Evolutionary conservation across 2,888 invertebrate species (phyloP).

Genomic region (Pseudococcus longispinus): DNA sequence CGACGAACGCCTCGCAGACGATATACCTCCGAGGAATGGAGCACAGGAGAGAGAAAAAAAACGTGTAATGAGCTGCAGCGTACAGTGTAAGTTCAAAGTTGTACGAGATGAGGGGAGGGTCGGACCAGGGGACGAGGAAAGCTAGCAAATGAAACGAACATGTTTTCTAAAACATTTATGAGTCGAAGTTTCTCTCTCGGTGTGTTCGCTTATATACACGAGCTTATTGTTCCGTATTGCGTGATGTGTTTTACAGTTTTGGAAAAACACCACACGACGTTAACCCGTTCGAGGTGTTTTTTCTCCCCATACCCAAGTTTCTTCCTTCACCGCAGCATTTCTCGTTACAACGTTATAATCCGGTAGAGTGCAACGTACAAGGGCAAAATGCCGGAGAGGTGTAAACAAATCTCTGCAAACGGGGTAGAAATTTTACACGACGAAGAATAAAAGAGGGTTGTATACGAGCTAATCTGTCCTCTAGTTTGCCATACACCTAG

Average conservation of each 20-base stretch:
- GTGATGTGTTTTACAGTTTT: neutral
- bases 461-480: neutral
- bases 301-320: neutral
- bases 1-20: neutral
- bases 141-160: neutral
- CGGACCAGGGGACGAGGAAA: neutral
- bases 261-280: neutral
- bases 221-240: neutral
- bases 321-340: neutral
- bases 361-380: neutral
- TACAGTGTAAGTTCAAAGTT: neutral
- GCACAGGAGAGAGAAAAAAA: neutral
- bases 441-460: neutral
- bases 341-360: neutral
- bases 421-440: neutral
- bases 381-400: neutral
- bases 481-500: neutral
- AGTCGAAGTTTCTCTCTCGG: neutral
- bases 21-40: neutral
- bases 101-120: neutral
- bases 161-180: slow-evolving; percentile 28
- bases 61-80: neutral
- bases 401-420: neutral
- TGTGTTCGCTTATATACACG: neutral
- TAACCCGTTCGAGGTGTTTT: neutral